A percentile compares a stretch with the other conserved stretches of the same genome.
phyloP scores from a whole-genome alignment of 2,888 invertebrate genomes.

The Branchipolynoe longqiensis region DNA sequence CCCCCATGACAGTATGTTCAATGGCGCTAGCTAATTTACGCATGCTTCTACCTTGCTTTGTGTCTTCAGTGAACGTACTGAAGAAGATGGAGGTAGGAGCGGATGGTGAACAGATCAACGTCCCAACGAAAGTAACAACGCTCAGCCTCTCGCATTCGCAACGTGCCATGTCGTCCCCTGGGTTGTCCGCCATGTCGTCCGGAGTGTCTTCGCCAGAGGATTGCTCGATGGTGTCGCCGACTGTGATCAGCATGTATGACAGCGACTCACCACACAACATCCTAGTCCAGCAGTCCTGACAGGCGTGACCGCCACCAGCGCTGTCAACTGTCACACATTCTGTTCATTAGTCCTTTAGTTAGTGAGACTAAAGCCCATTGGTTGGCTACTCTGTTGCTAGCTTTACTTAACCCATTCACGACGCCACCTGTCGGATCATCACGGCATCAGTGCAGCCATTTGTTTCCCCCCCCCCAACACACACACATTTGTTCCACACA shows the following conservation, averaged over 20 bases:
- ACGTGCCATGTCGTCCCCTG: background rate
- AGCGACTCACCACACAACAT: slow-evolving; percentile 7
- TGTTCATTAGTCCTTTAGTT: too few relatives aligned
- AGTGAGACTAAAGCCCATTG: too few relatives aligned
- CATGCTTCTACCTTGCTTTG: background rate
- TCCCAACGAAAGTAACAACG: slow-evolving; percentile 20
- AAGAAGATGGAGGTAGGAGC: slow-evolving; percentile 30
- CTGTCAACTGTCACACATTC: too few relatives aligned
- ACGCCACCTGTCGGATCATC: too few relatives aligned
- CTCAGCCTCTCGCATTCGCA: slow-evolving; percentile 1
- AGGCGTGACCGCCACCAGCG: background rate
- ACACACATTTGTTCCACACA: too few relatives aligned
- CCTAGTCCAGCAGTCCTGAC: slow-evolving; percentile 33
- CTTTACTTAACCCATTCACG: too few relatives aligned
- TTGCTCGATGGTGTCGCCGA: slow-evolving; percentile 20
- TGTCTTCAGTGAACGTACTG: slow-evolving; percentile 13
- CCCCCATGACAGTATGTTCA: too few relatives aligned
- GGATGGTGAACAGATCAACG: slow-evolving; percentile 13
- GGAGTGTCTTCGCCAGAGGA: background rate
- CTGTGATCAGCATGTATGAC: slow-evolving; percentile 30
- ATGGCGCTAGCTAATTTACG: too few relatives aligned
- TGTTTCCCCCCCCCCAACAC: too few relatives aligned
- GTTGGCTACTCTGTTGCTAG: too few relatives aligned
- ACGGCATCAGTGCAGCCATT: too few relatives aligned
- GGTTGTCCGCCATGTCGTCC: background rate